Conservation (phyloP, 2,888 invertebrate genomes). For the Ophion obscuratus region DNA sequence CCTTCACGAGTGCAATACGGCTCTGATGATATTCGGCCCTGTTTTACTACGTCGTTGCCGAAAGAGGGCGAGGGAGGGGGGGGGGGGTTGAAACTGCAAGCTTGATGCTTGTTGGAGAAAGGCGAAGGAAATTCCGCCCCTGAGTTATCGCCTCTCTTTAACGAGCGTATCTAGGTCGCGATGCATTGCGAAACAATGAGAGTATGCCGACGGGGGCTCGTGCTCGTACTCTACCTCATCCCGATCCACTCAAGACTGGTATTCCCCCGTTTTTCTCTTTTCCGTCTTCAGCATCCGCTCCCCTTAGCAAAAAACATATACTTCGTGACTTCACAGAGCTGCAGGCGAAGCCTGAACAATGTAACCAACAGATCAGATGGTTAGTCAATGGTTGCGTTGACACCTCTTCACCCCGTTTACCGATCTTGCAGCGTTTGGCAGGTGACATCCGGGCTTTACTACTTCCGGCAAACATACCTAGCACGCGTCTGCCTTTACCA, state of each 20-base stretch:
- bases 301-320: neutral
- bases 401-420: too few relatives aligned
- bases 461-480: too few relatives aligned
- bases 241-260: slow-evolving; percentile 40
- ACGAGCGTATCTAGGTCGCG: slow-evolving; percentile 65
- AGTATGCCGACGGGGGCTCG: slow-evolving; percentile 10
- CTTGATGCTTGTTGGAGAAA: neutral
- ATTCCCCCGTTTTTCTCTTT: slow-evolving; percentile 15
- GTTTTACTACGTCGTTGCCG: neutral
- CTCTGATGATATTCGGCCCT: neutral
- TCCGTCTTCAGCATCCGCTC: slow-evolving; percentile 1
- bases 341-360: too few relatives aligned
- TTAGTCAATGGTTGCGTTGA: too few relatives aligned
- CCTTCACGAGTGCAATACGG: neutral
- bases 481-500: too few relatives aligned
- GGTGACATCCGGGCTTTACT: too few relatives aligned
- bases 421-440: too few relatives aligned
- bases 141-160: slow-evolving; percentile 62
- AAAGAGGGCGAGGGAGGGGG: neutral
- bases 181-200: slow-evolving; percentile 64
- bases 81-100: neutral
- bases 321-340: too few relatives aligned
- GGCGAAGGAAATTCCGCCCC: slow-evolving; percentile 45
- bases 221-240: slow-evolving; percentile 11
- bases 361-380: too few relatives aligned